Conservation (phyloP, 2,797 vertebrate genomes). For the Acanthurus lineatus region DNA sequence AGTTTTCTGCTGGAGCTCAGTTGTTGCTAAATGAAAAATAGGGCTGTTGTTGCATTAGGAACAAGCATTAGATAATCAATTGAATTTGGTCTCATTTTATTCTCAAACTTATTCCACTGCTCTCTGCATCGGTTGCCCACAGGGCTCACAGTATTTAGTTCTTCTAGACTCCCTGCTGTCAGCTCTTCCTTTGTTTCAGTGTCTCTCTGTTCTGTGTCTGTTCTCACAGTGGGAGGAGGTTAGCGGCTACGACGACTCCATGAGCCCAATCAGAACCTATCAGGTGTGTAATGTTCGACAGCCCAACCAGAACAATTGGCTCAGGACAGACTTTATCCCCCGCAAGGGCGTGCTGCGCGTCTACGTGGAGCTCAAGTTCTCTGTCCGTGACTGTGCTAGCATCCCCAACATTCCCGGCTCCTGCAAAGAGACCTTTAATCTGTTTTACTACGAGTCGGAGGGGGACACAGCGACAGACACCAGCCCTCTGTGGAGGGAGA, state of each 20-base stretch:
- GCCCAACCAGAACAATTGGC: slow-evolving; percentile 98
- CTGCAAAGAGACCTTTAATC: slow-evolving; percentile 99
- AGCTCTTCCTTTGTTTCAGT: slow-evolving; percentile 24
- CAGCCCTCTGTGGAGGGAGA: slow-evolving; percentile 97
- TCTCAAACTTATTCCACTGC: background rate
- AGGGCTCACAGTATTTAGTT: background rate
- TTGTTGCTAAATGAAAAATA: slow-evolving; percentile 15
- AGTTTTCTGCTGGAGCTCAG: slow-evolving; percentile 24
- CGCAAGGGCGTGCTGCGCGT: slow-evolving; percentile 93
- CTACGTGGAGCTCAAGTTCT: slow-evolving; percentile 98
- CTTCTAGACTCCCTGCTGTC: background rate
- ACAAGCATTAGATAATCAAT: slow-evolving; percentile 38
- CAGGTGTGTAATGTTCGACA: slow-evolving; percentile 96
- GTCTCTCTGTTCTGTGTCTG: slow-evolving; percentile 36
- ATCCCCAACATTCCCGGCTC: slow-evolving; percentile 98
- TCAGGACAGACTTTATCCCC: slow-evolving; percentile 94
- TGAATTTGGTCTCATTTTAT: slow-evolving; percentile 6
- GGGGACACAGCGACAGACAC: slow-evolving; percentile 91
- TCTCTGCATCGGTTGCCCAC: slow-evolving; percentile 1
- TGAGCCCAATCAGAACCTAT: slow-evolving; percentile 98
- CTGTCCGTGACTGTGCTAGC: slow-evolving; percentile 97
- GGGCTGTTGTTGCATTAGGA: slow-evolving; percentile 11
- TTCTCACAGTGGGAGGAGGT: slow-evolving; percentile 96
- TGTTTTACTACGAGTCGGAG: slow-evolving; percentile 97
- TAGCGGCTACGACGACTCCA: slow-evolving; percentile 96